phyloP scores from a whole-genome alignment of 2,888 invertebrate genomes.

The Bibio marci region DNA sequence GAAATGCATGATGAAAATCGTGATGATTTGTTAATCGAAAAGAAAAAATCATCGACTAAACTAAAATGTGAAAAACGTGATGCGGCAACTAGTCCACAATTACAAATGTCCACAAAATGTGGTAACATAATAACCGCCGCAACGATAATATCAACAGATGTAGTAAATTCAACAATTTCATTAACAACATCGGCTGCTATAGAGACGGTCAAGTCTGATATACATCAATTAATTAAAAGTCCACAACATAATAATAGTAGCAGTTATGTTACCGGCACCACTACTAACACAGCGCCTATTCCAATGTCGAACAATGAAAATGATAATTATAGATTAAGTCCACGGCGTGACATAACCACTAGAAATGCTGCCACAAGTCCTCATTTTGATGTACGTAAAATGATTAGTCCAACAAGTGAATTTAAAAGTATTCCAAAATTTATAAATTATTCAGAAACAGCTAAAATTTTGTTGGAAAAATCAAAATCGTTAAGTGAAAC shows the following conservation, averaged over 20 bases:
- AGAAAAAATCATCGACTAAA: not conserved
- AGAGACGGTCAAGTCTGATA: not conserved
- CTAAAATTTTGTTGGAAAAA: slow-evolving; percentile 14
- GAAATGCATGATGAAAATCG: not conserved
- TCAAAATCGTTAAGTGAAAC: slow-evolving; percentile 18
- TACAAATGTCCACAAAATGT: not conserved
- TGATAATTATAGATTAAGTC: slow-evolving; percentile 8
- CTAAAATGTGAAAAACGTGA: slow-evolving; percentile 7
- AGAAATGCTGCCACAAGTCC: slow-evolving; percentile 29
- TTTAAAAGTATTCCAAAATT: no score
- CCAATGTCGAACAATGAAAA: no score
- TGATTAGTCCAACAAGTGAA: slow-evolving; percentile 14
- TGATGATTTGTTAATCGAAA: not conserved
- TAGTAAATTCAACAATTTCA: no score
- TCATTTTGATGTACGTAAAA: slow-evolving; percentile 26
- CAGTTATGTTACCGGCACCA: no score
- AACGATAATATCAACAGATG: no score
- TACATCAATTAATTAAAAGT: not conserved
- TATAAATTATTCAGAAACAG: slow-evolving; percentile 7
- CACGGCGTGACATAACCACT: slow-evolving; percentile 17
- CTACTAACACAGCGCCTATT: no score
- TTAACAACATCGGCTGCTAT: not conserved
- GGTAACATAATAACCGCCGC: no score
- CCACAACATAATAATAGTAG: not conserved
- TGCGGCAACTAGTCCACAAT: slow-evolving; percentile 14